Evolutionary conservation across 30 jellyfish, hydroid and myxozoan species (phyloP), one percentile per base, ranked within the genome.

Genomic region (Aurelia sp.): DNA sequence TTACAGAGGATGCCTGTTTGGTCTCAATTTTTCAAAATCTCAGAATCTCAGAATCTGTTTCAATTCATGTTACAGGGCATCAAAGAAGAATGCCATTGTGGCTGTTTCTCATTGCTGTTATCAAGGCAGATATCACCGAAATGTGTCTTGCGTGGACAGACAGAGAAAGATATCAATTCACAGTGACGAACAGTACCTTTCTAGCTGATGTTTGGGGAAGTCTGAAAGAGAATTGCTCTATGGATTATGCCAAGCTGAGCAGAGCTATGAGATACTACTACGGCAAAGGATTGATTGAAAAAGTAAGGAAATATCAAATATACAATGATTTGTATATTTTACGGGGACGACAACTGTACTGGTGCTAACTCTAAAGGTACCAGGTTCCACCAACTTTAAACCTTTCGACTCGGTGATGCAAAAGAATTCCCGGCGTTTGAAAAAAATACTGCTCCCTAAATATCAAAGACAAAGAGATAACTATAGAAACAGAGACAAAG

Each of bases 221-320:
- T 61, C 71, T 82, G 18, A 82, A 82, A 70, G 65, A 50, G 68
- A 82, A 82, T 70, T 44, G 68, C 13, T 64, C 85, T 9, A 82
- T 82, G 91, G 76, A 55, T 15, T 82, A 82, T 44, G n/a, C 79
- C 8, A 82, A 82, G 27, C 62, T 82, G 62, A 41, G 79, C 33
- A 82, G 91, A 61, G 91, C 91, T 7, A 13, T 82, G 85, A 73
- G 91, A 33, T 82, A 82, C 67, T 82, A 82, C 69, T 82, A 82
- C 16, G 81, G 81, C 40, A 82, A 82, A 51, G 69, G 60, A 8
- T 48, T 82, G 23, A 70, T 82, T 20, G 91, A 82, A 61, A 82
- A 82, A 73, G 91, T 82, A 20, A n/a, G 74, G 47, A 11, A 12
- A 23, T 7, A 44, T 7, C 15, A 44, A 44, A 44, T 7, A 44